phyloP scores from a whole-genome alignment of 2,113 vertebrate genomes.

The Ophthalmolycus amberensis region DNA sequence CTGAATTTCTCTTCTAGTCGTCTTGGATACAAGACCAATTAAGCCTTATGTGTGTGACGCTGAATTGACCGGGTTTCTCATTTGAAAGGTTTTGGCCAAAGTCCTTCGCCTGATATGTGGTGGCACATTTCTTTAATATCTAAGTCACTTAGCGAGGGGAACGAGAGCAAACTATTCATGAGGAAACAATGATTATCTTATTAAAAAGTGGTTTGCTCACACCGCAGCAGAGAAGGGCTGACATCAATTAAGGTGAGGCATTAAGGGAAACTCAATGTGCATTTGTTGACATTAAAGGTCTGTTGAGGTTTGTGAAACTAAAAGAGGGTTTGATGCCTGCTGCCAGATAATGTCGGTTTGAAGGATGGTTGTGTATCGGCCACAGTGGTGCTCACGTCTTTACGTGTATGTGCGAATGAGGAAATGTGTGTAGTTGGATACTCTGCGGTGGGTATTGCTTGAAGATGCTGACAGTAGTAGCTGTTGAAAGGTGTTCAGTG shows the following conservation, averaged over 20 bases:
- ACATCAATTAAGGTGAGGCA: constrained; percentile 38
- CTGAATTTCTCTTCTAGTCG: constrained; percentile 42
- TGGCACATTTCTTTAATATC: constrained; percentile 75
- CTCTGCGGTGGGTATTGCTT: constrained; percentile 50
- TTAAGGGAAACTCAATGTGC: constrained; percentile 33
- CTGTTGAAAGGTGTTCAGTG: constrained; percentile 72
- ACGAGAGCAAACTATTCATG: constrained; percentile 71
- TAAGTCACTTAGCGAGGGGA: constrained; percentile 71
- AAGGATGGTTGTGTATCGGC: constrained; percentile 44
- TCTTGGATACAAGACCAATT: constrained; percentile 70
- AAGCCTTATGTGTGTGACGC: constrained; percentile 65
- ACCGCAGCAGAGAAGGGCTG: constrained; percentile 35
- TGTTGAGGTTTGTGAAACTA: constrained; percentile 34
- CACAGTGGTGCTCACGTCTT: not conserved
- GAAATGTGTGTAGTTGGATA: constrained; percentile 40
- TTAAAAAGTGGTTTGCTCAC: constrained; percentile 63
- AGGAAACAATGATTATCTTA: constrained; percentile 76
- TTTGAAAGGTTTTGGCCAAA: constrained; percentile 70
- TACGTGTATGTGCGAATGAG: constrained; percentile 21
- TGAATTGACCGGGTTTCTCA: constrained; percentile 61
- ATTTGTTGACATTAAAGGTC: constrained; percentile 59
- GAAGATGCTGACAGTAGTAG: constrained; percentile 72
- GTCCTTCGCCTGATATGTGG: constrained; percentile 58
- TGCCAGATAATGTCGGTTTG: constrained; percentile 44
- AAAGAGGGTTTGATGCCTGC: constrained; percentile 53